These are phyloP conservation scores for Gallinago media DNA, from an alignment of 2,113 vertebrate species.

Conservation along the genomic window DNA sequence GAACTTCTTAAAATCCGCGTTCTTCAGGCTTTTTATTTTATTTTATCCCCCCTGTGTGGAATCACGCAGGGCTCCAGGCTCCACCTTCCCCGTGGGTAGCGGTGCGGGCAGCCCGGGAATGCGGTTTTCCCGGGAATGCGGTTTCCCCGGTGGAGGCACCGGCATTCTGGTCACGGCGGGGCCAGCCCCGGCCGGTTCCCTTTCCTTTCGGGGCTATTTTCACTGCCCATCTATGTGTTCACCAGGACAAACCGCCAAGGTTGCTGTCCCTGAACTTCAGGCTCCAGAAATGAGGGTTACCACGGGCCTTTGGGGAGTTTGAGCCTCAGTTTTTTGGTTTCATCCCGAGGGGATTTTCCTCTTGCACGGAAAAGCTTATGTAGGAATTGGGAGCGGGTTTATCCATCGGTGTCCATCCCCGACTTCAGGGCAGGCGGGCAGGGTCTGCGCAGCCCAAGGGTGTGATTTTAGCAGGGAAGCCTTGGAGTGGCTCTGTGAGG, in stretches of 20 bases:
- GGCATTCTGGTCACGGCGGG: not conserved
- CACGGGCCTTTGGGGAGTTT: not conserved
- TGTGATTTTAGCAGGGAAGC: not conserved
- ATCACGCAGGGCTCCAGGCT: not conserved
- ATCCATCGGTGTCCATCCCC: accelerated
- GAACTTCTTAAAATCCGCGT: not conserved
- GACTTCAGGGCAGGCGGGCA: not conserved
- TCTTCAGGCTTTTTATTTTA: not conserved
- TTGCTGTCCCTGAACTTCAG: not conserved
- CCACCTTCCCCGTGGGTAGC: not conserved
- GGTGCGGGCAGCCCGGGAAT: not conserved
- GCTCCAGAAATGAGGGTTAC: not conserved
- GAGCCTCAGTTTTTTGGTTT: not conserved
- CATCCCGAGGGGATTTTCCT: not conserved
- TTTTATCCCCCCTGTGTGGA: accelerated
- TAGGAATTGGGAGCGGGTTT: not conserved
- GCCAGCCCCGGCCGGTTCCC: not conserved
- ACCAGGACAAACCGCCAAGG: accelerated
- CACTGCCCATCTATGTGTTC: accelerated
- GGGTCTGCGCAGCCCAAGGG: accelerated
- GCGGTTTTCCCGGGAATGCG: not conserved
- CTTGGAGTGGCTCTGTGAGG: not conserved
- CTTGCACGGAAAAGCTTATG: accelerated
- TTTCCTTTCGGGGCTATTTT: not conserved
- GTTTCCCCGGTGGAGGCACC: not conserved